Percentiles rank a stretch among this genome's conserved stretches.
These are phyloP conservation scores for Drosophila setosimentum DNA, from an alignment of 2,888 invertebrate genomes.

Conservation along the genomic window DNA sequence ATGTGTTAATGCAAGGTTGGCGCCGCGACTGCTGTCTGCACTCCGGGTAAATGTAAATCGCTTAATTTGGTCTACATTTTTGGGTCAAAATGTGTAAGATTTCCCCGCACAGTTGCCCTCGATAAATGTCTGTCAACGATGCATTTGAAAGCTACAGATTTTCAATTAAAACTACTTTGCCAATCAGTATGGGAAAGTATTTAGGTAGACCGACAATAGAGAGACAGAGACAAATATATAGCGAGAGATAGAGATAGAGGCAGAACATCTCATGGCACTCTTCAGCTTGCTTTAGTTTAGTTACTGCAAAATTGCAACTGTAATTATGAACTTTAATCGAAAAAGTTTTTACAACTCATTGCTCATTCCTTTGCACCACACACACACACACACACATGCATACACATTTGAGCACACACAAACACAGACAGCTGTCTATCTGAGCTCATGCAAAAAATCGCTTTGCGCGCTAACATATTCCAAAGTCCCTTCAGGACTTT, in stretches of 20 bases:
- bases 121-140: slow-evolving; percentile 38
- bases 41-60: slow-evolving; percentile 46
- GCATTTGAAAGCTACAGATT: slow-evolving; percentile 69
- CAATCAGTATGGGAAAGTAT: slow-evolving; percentile 67
- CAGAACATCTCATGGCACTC: neutral
- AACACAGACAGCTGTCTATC: slow-evolving; percentile 64
- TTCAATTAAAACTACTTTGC: slow-evolving; percentile 79
- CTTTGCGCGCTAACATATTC: slow-evolving; percentile 18
- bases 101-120: neutral
- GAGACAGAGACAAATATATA: neutral
- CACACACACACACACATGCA: slow-evolving; percentile 2
- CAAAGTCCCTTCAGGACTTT: slow-evolving; percentile 7
- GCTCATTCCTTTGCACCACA: slow-evolving; percentile 60
- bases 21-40: slow-evolving; percentile 23
- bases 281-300: slow-evolving; percentile 10
- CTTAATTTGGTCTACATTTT: slow-evolving; percentile 43
- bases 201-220: slow-evolving; percentile 24
- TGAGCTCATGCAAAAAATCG: slow-evolving; percentile 41
- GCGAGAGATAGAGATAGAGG: neutral
- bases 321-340: slow-evolving; percentile 81
- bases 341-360: slow-evolving; percentile 77
- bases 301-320: slow-evolving; percentile 61
- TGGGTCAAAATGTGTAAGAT: slow-evolving; percentile 43
- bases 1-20: slow-evolving; percentile 15
- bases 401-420: slow-evolving; percentile 4